Conservation (phyloP, 35 echinoderm and acorn worm genomes). For the Holothuria glaberrima region DNA sequence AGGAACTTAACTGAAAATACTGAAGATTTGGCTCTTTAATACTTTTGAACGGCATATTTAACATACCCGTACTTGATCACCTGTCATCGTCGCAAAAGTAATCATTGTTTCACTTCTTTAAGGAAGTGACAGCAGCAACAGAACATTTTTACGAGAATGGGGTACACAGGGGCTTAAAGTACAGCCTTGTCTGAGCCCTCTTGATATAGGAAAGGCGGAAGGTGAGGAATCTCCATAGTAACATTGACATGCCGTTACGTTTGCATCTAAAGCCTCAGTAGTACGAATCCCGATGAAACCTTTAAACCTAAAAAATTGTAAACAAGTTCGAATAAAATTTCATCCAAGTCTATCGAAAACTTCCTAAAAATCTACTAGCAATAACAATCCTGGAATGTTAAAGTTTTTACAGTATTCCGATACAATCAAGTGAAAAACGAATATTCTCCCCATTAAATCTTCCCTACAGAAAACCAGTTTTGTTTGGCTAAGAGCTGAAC, state of each 20-base stretch:
- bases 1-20: no score
- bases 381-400: no score
- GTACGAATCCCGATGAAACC: not conserved
- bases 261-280: constrained; percentile 4
- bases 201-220: constrained; percentile 16
- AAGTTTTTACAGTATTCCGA: not conserved
- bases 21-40: no score
- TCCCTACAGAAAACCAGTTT: no score
- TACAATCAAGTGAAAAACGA: not conserved
- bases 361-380: no score
- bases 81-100: no score
- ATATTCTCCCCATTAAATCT: constrained; percentile 1
- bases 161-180: not conserved
- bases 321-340: not conserved
- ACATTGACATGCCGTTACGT: not conserved
- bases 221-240: constrained; percentile 6
- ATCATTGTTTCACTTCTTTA: no score
- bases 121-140: no score
- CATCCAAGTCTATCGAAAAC: not conserved
- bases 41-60: no score
- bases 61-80: no score
- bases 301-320: constrained; percentile 28
- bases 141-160: no score
- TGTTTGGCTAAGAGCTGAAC: no score
- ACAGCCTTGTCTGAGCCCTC: not conserved